A percentile compares a stretch with the other conserved stretches of the same genome.
These are phyloP conservation scores for Drosophila orena DNA, from an alignment of 1,140 invertebrate species.

Conservation along the genomic window DNA sequence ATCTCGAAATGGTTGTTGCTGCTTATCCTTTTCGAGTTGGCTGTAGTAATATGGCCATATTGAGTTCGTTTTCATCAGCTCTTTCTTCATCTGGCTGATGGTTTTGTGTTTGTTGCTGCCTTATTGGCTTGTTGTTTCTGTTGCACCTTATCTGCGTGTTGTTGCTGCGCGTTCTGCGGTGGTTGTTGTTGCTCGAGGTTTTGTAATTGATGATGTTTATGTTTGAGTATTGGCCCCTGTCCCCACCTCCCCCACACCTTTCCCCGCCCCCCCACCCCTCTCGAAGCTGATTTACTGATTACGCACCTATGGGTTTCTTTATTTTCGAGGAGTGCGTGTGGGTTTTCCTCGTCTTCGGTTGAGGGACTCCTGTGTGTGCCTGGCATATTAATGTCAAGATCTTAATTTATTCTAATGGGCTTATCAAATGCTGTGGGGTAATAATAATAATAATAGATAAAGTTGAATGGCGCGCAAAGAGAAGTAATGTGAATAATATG, in stretches of 20 bases:
- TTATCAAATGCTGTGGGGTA: constrained; percentile 62
- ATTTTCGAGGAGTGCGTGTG: constrained; percentile 45
- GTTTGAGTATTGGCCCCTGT: constrained; percentile 44
- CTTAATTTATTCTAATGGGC: constrained; percentile 79
- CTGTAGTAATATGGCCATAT: constrained; percentile 31
- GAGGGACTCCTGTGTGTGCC: constrained; percentile 44
- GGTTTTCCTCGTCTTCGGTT: constrained; percentile 34
- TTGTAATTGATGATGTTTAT: constrained; percentile 82
- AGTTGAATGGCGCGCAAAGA: constrained; percentile 26
- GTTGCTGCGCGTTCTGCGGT: constrained; percentile 21
- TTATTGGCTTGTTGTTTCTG: constrained; percentile 33
- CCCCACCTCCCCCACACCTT: not conserved
- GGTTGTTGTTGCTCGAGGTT: constrained; percentile 54
- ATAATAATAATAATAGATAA: constrained; percentile 54
- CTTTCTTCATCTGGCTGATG: constrained; percentile 20
- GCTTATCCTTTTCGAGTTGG: constrained; percentile 19
- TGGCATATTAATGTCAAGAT: constrained; percentile 69
- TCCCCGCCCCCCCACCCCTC: constrained; percentile 14
- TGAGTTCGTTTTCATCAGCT: constrained; percentile 38
- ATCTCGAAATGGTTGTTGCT: constrained; percentile 14
- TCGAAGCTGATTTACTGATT: constrained; percentile 69
- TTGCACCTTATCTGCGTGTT: constrained; percentile 23
- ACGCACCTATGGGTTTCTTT: constrained; percentile 60
- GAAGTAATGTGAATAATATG: constrained; percentile 35
- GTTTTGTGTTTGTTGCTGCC: constrained; percentile 11